A percentile compares a stretch with the other conserved stretches of the same genome.
Evolutionary conservation across 2,888 invertebrate genomes (phyloP).

Genomic region (Anthrax anthrax): DNA sequence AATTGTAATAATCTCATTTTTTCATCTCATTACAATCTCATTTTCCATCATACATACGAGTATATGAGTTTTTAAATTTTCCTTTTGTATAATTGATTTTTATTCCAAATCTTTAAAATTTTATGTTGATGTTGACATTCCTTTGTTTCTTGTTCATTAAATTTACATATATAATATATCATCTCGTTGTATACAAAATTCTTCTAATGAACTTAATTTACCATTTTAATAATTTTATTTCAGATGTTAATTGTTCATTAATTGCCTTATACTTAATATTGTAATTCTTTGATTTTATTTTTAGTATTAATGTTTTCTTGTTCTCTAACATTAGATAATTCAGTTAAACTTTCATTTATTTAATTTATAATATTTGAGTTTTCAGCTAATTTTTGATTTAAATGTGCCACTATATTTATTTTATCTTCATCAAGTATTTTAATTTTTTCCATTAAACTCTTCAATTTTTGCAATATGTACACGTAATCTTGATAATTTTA

Average conservation of each 20-base stretch:
- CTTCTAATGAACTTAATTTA: constrained; percentile 78
- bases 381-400: constrained; percentile 58
- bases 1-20: constrained; percentile 63
- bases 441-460: constrained; percentile 45
- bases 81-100: constrained; percentile 39
- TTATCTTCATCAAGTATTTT: constrained; percentile 58
- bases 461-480: constrained; percentile 54
- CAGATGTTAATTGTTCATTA: constrained; percentile 75
- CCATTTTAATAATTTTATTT: constrained; percentile 75
- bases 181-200: constrained; percentile 75
- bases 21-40: constrained; percentile 81
- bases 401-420: constrained; percentile 65
- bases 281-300: constrained; percentile 58
- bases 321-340: constrained; percentile 46
- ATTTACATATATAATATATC: constrained; percentile 72
- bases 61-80: constrained; percentile 67
- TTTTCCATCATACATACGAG: no score
- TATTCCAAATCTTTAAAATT: constrained; percentile 49
- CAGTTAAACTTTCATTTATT: constrained; percentile 47
- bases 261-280: constrained; percentile 58
- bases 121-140: constrained; percentile 66
- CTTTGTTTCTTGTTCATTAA: constrained; percentile 40
- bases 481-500: constrained; percentile 57
- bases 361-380: constrained; percentile 50
- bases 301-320: constrained; percentile 48